phyloP scores from a whole-genome alignment of 2,888 invertebrate genomes.

The Arge pagana region DNA sequence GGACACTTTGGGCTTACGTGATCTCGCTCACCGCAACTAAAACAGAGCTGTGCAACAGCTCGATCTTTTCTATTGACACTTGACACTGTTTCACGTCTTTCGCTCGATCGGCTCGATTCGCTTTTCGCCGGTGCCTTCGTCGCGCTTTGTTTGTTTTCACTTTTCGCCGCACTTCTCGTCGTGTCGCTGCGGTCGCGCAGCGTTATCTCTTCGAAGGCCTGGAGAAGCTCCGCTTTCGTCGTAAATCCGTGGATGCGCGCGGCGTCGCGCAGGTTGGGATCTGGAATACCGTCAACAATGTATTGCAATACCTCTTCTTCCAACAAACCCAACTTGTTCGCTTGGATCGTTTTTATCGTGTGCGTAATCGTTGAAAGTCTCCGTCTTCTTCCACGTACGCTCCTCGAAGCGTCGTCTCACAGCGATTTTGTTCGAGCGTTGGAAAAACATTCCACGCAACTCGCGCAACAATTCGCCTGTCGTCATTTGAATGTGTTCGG shows the following conservation, averaged over 20 bases:
- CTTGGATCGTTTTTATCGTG: slow-evolving; percentile 24
- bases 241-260: slow-evolving; percentile 28
- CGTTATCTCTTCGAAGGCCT: slow-evolving; percentile 27
- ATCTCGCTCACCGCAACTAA: background rate
- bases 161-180: too few relatives aligned
- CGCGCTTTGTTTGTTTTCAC: too few relatives aligned
- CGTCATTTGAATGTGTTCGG: slow-evolving; percentile 25
- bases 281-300: slow-evolving; percentile 29
- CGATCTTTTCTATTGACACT: background rate
- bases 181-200: too few relatives aligned
- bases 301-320: slow-evolving; percentile 28
- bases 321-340: slow-evolving; percentile 24
- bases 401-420: slow-evolving; percentile 23
- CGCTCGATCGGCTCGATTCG: too few relatives aligned
- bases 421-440: slow-evolving; percentile 8
- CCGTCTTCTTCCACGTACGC: slow-evolving; percentile 23
- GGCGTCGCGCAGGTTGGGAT: slow-evolving; percentile 22
- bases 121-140: too few relatives aligned
- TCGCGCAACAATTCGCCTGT: slow-evolving; percentile 16
- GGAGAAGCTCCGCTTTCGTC: slow-evolving; percentile 18
- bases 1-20: background rate
- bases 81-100: too few relatives aligned
- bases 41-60: background rate
- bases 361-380: slow-evolving; percentile 26
- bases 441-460: slow-evolving; percentile 24